phyloP scores from a whole-genome alignment of 2,888 invertebrate species.

The Cyaniris semiargus region DNA sequence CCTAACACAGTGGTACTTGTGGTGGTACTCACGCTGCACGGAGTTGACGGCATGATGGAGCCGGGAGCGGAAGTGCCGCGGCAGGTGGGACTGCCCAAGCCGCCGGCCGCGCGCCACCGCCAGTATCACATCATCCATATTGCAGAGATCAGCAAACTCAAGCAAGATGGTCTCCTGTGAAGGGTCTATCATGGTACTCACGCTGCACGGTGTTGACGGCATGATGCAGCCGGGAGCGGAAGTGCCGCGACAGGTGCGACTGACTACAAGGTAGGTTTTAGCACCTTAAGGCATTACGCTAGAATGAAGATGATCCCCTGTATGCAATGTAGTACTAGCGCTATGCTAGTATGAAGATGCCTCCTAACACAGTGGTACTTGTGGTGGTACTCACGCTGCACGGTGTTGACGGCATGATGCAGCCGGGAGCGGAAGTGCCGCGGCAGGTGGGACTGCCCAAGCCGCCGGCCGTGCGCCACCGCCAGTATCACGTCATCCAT shows the following conservation, averaged over 20 bases:
- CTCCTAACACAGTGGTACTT: no score
- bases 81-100: constrained; percentile 65
- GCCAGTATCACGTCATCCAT: constrained; percentile 74
- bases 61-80: constrained; percentile 69
- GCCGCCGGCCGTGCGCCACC: constrained; percentile 65
- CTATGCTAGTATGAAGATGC: no score
- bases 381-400: constrained; percentile 60
- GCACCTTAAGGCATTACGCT: no score
- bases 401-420: constrained; percentile 70
- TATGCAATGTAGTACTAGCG: no score
- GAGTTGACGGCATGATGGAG: constrained; percentile 72
- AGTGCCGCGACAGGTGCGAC: no score
- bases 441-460: constrained; percentile 67
- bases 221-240: no score
- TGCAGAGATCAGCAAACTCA: constrained; percentile 57
- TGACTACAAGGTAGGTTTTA: no score
- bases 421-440: constrained; percentile 71
- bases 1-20: no score
- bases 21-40: constrained; percentile 61
- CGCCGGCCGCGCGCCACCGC: constrained; percentile 70
- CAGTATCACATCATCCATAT: constrained; percentile 70
- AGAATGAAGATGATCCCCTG: no score
- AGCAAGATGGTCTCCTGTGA: no score
- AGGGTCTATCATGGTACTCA: no score
- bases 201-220: no score